These are phyloP conservation scores for Probaryconus sp. DNA, from an alignment of 1,140 invertebrate species.

Conservation along the genomic window DNA sequence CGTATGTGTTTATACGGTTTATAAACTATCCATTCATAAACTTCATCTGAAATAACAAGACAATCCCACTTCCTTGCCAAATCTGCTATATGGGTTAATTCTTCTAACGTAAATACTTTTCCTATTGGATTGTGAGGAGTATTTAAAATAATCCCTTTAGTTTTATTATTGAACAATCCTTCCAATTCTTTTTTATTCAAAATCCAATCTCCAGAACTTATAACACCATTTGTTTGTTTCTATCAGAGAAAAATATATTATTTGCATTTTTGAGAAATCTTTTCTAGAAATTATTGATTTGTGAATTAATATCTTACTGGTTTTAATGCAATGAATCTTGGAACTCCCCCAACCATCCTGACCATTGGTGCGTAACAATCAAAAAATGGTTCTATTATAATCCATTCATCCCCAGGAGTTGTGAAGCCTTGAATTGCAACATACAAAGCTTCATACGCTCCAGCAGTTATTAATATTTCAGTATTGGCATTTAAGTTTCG, in stretches of 20 bases:
- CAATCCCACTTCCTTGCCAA: slow-evolving; percentile 96
- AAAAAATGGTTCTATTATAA: slow-evolving; percentile 99
- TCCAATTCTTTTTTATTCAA: slow-evolving; percentile 91
- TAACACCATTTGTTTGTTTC: slow-evolving; percentile 73
- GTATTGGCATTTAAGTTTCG: slow-evolving; percentile 87
- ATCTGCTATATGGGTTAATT: slow-evolving; percentile 88
- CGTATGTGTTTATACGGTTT: slow-evolving; percentile 91
- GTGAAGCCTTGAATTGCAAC: slow-evolving; percentile 91
- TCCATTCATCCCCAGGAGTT: slow-evolving; percentile 92
- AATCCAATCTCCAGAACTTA: slow-evolving; percentile 91
- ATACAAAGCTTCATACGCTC: slow-evolving; percentile 96
- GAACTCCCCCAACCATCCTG: slow-evolving; percentile 89
- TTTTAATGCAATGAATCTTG: slow-evolving; percentile 92
- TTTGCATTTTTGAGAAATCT: no score
- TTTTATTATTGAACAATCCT: slow-evolving; percentile 91
- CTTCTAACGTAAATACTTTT: slow-evolving; percentile 88
- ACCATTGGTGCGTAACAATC: slow-evolving; percentile 99
- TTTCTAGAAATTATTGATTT: no score
- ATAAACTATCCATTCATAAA: slow-evolving; percentile 98
- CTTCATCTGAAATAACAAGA: slow-evolving; percentile 96
- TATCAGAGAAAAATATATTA: no score
- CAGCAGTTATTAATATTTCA: slow-evolving; percentile 92
- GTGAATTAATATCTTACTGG: no score
- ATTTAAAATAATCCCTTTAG: slow-evolving; percentile 97
- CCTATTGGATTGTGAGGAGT: slow-evolving; percentile 97